A percentile compares a stretch with the other conserved stretches of the same genome.
These are phyloP conservation scores for Nixonia krombeini DNA, from an alignment of 1,140 invertebrate genomes.

Conservation along the genomic window DNA sequence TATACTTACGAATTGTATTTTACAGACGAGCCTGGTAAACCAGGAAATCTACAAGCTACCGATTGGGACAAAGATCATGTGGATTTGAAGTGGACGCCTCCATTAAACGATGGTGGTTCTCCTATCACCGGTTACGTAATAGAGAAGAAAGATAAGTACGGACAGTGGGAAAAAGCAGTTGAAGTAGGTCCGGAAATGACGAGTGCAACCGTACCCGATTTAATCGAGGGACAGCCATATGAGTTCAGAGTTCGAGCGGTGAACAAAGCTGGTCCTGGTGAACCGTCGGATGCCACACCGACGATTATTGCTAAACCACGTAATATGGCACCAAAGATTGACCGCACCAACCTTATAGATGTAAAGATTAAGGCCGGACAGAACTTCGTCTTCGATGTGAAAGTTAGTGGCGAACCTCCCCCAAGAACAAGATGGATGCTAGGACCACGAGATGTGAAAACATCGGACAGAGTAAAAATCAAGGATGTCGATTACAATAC, in stretches of 20 bases:
- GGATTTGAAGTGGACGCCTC: constrained; percentile 91
- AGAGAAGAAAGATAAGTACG: constrained; percentile 94
- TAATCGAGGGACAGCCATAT: constrained; percentile 96
- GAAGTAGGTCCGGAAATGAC: constrained; percentile 84
- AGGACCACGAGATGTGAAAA: constrained; percentile 80
- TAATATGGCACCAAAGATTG: constrained; percentile 89
- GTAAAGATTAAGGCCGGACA: constrained; percentile 91
- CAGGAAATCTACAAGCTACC: constrained; percentile 89
- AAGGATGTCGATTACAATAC: constrained; percentile 92
- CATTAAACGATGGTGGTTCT: constrained; percentile 92
- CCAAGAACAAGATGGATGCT: constrained; percentile 92
- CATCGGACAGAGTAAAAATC: constrained; percentile 80
- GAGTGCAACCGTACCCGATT: constrained; percentile 84
- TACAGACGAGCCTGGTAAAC: constrained; percentile 91
- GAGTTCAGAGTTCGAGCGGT: constrained; percentile 96
- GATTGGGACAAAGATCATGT: constrained; percentile 98
- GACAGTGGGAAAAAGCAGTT: constrained; percentile 87
- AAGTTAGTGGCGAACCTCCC: constrained; percentile 90
- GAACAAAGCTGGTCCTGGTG: constrained; percentile 95
- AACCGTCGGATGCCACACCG: constrained; percentile 94
- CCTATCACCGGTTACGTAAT: constrained; percentile 94
- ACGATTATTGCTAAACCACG: constrained; percentile 95
- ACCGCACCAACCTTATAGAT: constrained; percentile 87
- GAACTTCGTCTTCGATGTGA: constrained; percentile 85
- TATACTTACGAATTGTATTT: constrained; percentile 15